Evolutionary conservation across 2,797 vertebrate species (phyloP).

Genomic region (Eptatretus atami): DNA sequence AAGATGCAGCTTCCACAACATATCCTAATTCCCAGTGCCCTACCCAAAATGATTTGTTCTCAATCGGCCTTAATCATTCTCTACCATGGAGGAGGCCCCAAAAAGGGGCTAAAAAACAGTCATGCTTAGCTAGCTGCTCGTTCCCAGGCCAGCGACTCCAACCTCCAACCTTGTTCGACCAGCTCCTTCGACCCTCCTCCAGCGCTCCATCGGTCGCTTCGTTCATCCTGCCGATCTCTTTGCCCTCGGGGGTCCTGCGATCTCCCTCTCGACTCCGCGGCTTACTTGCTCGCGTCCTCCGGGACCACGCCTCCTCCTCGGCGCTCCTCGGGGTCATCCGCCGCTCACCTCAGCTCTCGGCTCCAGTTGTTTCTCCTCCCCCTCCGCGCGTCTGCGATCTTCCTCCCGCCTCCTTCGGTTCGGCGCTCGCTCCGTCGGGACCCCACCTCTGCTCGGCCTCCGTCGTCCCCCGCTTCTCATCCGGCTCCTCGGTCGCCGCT

Average conservation of each 20-base stretch:
- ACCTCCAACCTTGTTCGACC: accelerated
- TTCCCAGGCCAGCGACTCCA: not conserved
- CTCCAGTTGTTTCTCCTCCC: not conserved
- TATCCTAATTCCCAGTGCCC: too few relatives aligned
- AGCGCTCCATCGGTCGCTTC: not conserved
- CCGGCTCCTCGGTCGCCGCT: too few relatives aligned
- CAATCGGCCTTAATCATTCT: accelerated
- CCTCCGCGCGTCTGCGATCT: too few relatives aligned
- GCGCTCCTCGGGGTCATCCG: conserved; percentile 3
- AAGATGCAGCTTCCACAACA: too few relatives aligned
- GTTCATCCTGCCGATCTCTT: not conserved
- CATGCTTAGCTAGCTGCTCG: too few relatives aligned
- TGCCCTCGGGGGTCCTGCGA: not conserved
- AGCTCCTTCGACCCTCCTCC: not conserved
- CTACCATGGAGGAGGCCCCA: accelerated
- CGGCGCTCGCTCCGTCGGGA: too few relatives aligned
- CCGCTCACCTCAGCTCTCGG: not conserved
- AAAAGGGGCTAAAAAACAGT: too few relatives aligned
- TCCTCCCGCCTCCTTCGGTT: too few relatives aligned
- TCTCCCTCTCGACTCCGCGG: not conserved
- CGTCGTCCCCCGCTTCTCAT: too few relatives aligned
- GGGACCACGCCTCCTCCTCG: not conserved
- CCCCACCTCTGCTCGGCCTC: too few relatives aligned
- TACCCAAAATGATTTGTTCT: too few relatives aligned
- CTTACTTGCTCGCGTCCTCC: not conserved